Conservation (phyloP, 2,113 vertebrate genomes). For the Chaenogobius annularis region DNA sequence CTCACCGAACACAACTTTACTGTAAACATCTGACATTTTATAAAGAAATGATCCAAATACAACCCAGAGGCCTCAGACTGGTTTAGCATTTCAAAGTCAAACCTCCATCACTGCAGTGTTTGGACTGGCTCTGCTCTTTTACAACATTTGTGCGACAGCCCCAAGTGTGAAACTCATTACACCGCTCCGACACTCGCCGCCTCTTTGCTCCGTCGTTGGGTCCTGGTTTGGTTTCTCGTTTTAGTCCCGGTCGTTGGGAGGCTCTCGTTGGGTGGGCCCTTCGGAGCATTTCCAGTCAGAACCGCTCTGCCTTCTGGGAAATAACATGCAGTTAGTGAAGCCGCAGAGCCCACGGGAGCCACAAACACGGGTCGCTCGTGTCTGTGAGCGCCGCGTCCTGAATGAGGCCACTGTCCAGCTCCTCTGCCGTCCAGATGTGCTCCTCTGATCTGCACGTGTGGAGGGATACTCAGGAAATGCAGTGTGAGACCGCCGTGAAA, state of each 20-base stretch:
- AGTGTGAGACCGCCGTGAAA: constrained; percentile 37
- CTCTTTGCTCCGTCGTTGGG: not conserved
- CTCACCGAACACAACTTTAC: not conserved
- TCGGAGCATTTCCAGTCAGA: constrained; percentile 57
- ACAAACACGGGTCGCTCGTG: constrained; percentile 18
- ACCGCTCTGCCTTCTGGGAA: constrained; percentile 65
- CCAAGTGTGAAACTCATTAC: constrained; percentile 33
- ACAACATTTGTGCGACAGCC: constrained; percentile 15
- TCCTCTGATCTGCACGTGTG: constrained; percentile 36
- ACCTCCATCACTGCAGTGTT: not conserved
- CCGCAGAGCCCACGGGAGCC: constrained; percentile 48
- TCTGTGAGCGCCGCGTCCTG: constrained; percentile 24
- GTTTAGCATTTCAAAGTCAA: constrained; percentile 5
- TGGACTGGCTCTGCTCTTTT: constrained; percentile 15
- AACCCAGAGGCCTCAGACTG: not conserved
- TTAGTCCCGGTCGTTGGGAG: constrained; percentile 49
- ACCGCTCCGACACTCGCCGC: constrained; percentile 24
- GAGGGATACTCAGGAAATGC: constrained; percentile 32
- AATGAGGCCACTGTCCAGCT: constrained; percentile 53
- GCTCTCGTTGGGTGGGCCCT: constrained; percentile 63
- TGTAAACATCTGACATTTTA: not conserved
- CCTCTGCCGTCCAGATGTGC: constrained; percentile 50
- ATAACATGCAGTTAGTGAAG: constrained; percentile 30
- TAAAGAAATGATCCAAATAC: not conserved
- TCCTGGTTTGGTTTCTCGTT: constrained; percentile 25